Conservation (phyloP, 2,888 invertebrate species). For the Cabera pusaria region DNA sequence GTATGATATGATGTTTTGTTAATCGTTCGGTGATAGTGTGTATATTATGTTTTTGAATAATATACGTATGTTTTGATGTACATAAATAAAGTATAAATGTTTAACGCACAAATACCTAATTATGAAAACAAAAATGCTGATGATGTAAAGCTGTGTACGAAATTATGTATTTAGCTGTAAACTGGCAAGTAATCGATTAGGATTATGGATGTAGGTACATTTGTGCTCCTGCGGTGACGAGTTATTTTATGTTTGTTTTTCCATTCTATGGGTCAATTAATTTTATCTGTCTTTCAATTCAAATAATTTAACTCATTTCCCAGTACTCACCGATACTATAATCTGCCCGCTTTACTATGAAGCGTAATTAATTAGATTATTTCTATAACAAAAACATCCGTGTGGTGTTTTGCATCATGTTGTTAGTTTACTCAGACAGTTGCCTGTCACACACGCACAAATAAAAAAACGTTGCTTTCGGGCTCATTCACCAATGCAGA, state of each 20-base stretch:
- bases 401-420: too few species aligned
- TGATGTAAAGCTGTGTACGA: constrained; percentile 65
- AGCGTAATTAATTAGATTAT: too few species aligned
- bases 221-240: constrained; percentile 53
- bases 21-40: constrained; percentile 70
- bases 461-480: constrained; percentile 59
- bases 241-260: constrained; percentile 33
- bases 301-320: neutral
- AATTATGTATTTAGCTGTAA: constrained; percentile 77
- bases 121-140: constrained; percentile 65
- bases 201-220: constrained; percentile 60
- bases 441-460: constrained; percentile 72
- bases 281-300: constrained; percentile 1
- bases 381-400: too few species aligned
- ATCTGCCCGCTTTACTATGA: constrained; percentile 2
- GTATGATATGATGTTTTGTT: constrained; percentile 63
- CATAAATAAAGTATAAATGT: constrained; percentile 82
- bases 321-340: constrained; percentile 3
- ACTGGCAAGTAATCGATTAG: constrained; percentile 67
- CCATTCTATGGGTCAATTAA: constrained; percentile 8
- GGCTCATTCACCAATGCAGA: constrained; percentile 55
- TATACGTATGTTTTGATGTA: constrained; percentile 82
- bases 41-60: constrained; percentile 74
- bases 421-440: constrained; percentile 19
- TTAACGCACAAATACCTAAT: constrained; percentile 78